Percentiles rank a stretch among this genome's conserved stretches.
Conservation (phyloP, 2,113 vertebrate genomes). For the Salvelinus sp. region DNA sequence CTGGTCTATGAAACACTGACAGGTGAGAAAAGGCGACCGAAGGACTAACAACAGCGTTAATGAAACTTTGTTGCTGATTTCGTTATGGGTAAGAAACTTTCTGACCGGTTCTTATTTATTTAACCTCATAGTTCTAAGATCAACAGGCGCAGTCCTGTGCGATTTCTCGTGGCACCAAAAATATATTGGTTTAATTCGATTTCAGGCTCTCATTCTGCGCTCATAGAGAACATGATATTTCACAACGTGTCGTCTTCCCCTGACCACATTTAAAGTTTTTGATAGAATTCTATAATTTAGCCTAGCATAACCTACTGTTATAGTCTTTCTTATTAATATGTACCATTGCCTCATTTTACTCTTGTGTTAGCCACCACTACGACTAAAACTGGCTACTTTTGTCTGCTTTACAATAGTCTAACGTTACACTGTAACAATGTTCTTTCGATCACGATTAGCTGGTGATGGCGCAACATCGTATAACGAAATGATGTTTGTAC, state of each 20-base stretch:
- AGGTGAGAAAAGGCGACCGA: slow-evolving; percentile 24
- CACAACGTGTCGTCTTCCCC: not conserved
- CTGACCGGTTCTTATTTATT: not conserved
- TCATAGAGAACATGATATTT: not conserved
- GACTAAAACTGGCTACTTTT: no score
- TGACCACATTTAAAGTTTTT: not conserved
- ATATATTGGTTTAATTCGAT: not conserved
- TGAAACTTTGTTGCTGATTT: slow-evolving; percentile 70
- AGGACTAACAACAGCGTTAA: slow-evolving; percentile 53
- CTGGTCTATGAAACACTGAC: slow-evolving; percentile 16
- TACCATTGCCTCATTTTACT: no score
- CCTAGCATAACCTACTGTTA: no score
- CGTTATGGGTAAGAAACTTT: slow-evolving; percentile 67
- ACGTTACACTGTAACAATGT: no score
- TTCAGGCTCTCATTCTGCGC: not conserved
- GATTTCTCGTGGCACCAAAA: not conserved
- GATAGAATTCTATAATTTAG: no score
- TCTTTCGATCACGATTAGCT: no score
- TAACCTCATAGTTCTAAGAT: not conserved
- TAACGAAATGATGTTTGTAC: no score
- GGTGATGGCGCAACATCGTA: no score
- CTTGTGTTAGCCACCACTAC: no score
- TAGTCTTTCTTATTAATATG: no score
- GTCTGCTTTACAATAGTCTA: no score
- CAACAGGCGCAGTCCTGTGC: slow-evolving; percentile 7